Evolutionary conservation across 2,888 invertebrate genomes (phyloP).

Genomic region (Volucella inflata): DNA sequence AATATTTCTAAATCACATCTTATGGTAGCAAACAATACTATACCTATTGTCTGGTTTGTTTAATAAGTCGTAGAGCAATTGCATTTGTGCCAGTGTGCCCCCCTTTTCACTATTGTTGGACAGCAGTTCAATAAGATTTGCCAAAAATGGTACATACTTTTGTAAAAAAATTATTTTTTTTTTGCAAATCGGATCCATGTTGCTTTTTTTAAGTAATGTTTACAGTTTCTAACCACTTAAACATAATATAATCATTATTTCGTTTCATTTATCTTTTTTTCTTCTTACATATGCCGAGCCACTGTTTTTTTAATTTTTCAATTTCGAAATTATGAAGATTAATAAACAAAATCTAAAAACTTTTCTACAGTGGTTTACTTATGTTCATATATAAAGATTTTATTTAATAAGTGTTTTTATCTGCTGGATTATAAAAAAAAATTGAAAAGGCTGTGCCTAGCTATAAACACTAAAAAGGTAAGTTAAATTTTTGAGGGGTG

Average conservation of each 20-base stretch:
- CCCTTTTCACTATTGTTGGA: conserved; percentile 60
- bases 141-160: conserved; percentile 76
- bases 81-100: conserved; percentile 67
- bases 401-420: conserved; percentile 12
- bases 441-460: conserved; percentile 41
- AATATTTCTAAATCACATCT: background rate
- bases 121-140: conserved; percentile 69
- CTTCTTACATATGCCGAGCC: no score
- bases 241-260: conserved; percentile 31
- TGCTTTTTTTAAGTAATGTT: conserved; percentile 28
- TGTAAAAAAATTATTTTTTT: conserved; percentile 76
- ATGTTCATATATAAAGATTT: background rate
- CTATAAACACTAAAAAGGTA: conserved; percentile 68
- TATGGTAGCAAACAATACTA: background rate
- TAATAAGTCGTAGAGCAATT: conserved; percentile 64
- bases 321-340: no score
- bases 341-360: background rate
- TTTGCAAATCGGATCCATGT: conserved; percentile 66
- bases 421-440: conserved; percentile 56
- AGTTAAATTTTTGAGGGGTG: conserved; percentile 69
- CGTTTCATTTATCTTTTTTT: no score
- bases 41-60: conserved; percentile 70
- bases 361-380: background rate
- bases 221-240: conserved; percentile 11
- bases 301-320: no score